phyloP scores from a whole-genome alignment of 2,888 invertebrate genomes.

The Galerucella calmariensis region DNA sequence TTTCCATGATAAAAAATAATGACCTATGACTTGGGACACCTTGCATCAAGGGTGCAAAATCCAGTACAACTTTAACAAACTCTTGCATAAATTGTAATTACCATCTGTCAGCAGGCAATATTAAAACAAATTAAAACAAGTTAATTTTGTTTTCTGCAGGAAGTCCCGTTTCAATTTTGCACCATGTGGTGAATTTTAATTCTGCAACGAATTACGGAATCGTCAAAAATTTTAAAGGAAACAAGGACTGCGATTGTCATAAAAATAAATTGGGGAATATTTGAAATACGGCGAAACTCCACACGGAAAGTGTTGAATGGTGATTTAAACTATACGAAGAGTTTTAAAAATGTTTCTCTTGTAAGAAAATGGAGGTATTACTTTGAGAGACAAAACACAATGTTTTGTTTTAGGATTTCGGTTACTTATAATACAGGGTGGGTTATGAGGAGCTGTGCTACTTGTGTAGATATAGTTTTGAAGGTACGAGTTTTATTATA shows the following conservation, averaged over 20 bases:
- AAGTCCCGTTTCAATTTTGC: slow-evolving; percentile 48
- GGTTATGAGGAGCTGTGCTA: too few relatives aligned
- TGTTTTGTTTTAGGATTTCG: too few relatives aligned
- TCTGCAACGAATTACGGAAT: slow-evolving; percentile 35
- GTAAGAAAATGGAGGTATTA: not conserved
- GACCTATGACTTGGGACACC: not conserved
- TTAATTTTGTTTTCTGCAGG: slow-evolving; percentile 55
- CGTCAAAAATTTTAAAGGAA: slow-evolving; percentile 38
- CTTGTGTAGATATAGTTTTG: too few relatives aligned
- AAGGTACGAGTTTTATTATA: too few relatives aligned
- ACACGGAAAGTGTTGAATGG: not conserved
- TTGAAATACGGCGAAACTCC: not conserved
- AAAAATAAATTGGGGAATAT: slow-evolving; percentile 27
- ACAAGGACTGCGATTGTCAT: slow-evolving; percentile 26
- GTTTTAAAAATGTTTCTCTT: not conserved
- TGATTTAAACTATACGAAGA: not conserved
- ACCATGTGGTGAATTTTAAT: slow-evolving; percentile 58
- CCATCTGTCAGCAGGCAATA: slow-evolving; percentile 51
- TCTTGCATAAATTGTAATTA: slow-evolving; percentile 53
- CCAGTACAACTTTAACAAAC: slow-evolving; percentile 49
- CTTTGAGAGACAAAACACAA: too few relatives aligned
- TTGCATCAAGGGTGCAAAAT: not conserved
- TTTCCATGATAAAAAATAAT: not conserved
- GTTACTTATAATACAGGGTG: too few relatives aligned
- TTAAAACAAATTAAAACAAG: slow-evolving; percentile 50